phyloP scores from a whole-genome alignment of 1,140 invertebrate species.

The Heliconius congener region DNA sequence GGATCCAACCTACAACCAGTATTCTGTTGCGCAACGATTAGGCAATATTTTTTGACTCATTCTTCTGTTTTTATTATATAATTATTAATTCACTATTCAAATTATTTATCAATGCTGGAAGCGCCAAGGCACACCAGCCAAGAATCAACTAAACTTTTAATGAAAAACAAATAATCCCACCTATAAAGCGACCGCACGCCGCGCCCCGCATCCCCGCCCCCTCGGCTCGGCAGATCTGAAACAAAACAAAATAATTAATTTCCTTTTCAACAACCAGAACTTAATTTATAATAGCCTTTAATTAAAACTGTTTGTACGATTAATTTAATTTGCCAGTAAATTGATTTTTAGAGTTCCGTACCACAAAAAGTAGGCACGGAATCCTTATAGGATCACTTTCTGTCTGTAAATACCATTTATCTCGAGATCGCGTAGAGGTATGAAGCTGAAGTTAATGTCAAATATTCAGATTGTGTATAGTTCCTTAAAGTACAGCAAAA shows the following conservation, averaged over 20 bases:
- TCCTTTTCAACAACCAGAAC: conserved; percentile 1
- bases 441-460: no score
- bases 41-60: no score
- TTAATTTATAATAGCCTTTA: background rate
- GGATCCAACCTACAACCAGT: no score
- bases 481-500: no score
- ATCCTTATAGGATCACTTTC: no score
- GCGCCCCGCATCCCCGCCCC: background rate
- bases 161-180: conserved; percentile 11
- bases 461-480: no score
- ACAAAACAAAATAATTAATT: conserved; percentile 8
- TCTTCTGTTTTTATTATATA: no score
- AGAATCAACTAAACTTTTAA: conserved; percentile 2
- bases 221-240: background rate
- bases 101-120: background rate
- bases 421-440: no score
- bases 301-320: background rate
- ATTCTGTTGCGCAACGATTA: no score
- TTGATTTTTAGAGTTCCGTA: background rate
- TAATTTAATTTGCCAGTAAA: background rate
- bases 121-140: background rate
- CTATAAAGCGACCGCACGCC: background rate
- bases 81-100: background rate
- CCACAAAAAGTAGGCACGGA: no score
- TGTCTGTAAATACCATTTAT: no score